phyloP scores from a whole-genome alignment of 2,888 invertebrate genomes.

The Diloba caeruleocephala region DNA sequence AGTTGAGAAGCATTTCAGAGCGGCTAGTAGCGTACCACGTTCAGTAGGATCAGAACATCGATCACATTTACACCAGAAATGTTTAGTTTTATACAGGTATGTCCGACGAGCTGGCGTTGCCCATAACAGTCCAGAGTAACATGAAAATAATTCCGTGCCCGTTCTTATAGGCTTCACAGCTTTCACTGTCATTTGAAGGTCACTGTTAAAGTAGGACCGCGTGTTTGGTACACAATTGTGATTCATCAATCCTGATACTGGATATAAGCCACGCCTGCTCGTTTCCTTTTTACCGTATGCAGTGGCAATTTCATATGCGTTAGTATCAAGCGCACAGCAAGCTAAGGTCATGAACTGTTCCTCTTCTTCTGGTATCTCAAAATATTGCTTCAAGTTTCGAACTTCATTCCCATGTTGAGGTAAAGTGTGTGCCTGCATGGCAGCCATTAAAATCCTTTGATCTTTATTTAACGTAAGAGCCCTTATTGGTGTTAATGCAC shows the following conservation, averaged over 20 bases:
- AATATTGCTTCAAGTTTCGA: constrained; percentile 82
- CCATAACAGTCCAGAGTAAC: constrained; percentile 92
- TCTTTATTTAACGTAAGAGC: constrained; percentile 77
- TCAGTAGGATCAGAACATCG: constrained; percentile 92
- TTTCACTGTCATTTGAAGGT: constrained; percentile 89
- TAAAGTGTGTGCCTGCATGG: constrained; percentile 86
- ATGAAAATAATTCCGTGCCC: constrained; percentile 91
- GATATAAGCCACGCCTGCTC: constrained; percentile 91
- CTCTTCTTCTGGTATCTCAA: constrained; percentile 87
- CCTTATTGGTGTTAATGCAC: constrained; percentile 78
- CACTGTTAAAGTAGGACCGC: constrained; percentile 89
- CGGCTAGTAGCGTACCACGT: constrained; percentile 89
- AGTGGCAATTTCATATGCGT: constrained; percentile 90
- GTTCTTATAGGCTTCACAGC: constrained; percentile 89
- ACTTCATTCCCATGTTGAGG: constrained; percentile 90
- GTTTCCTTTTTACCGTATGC: constrained; percentile 80
- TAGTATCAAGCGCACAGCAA: constrained; percentile 91
- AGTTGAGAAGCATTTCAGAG: constrained; percentile 87
- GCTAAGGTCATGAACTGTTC: constrained; percentile 88
- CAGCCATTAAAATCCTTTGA: constrained; percentile 84
- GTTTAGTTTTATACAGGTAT: constrained; percentile 91
- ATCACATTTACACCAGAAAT: constrained; percentile 91
- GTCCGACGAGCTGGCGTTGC: constrained; percentile 90
- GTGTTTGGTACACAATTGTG: constrained; percentile 92
- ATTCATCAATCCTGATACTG: constrained; percentile 91